Percentiles rank a stretch among this genome's conserved stretches.
phyloP scores from a whole-genome alignment of 1,140 invertebrate species.

The Metopolophium dirhodum region DNA sequence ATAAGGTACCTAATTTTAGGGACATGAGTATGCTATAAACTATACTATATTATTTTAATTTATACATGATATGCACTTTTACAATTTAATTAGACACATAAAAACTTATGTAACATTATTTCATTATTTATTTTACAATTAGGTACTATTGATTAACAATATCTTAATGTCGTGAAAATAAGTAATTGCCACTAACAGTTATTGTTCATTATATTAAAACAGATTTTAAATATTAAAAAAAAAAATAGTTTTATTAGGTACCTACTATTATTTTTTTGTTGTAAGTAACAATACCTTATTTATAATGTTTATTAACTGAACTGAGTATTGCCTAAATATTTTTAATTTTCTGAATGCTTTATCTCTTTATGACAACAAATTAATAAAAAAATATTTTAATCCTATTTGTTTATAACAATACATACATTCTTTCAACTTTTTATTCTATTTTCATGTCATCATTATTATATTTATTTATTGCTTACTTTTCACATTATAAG shows the following conservation, averaged over 20 bases:
- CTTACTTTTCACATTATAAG: neutral
- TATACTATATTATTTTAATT: neutral
- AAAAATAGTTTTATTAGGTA: neutral
- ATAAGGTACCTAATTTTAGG: neutral
- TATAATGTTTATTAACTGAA: neutral
- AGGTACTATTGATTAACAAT: neutral
- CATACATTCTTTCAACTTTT: neutral
- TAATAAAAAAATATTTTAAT: too few relatives aligned
- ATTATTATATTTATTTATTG: neutral
- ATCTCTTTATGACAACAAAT: too few relatives aligned
- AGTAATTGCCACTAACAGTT: neutral
- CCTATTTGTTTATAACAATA: neutral
- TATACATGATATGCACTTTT: slow-evolving; percentile 8
- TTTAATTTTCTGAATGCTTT: neutral
- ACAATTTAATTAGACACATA: neutral
- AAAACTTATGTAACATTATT: neutral
- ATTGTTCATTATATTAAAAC: neutral
- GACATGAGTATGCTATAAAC: neutral
- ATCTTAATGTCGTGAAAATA: neutral
- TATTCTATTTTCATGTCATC: neutral
- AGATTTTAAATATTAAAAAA: neutral
- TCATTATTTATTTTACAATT: slow-evolving; percentile 15
- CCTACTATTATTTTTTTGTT: neutral
- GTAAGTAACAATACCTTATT: too few relatives aligned
- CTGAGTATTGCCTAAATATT: neutral